phyloP scores from a whole-genome alignment of 2,113 vertebrate genomes.

The Callospermophilus lateralis region DNA sequence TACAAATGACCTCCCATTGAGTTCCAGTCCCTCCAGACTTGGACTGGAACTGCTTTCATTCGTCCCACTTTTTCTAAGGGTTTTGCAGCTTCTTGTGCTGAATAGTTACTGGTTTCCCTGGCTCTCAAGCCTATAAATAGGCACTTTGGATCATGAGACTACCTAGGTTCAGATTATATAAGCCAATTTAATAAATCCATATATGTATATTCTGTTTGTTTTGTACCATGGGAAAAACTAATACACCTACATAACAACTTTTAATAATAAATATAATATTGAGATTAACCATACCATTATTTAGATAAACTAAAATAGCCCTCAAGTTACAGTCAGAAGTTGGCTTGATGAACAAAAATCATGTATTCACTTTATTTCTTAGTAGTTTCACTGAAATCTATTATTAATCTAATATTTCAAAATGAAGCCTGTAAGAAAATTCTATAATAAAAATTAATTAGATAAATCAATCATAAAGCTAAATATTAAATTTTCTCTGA shows the following conservation, averaged over 20 bases:
- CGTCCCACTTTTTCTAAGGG: neutral
- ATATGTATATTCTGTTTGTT: neutral
- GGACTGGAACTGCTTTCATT: neutral
- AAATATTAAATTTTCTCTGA: too few species aligned
- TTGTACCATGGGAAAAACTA: too few species aligned
- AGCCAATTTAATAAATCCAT: neutral
- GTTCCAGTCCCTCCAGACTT: neutral
- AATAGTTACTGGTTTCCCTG: neutral
- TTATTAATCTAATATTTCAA: conserved; percentile 45
- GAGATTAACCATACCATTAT: neutral
- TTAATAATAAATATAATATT: neutral
- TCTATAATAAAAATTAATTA: conserved; percentile 45
- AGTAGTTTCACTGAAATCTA: neutral
- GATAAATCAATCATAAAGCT: neutral
- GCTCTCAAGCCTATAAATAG: neutral
- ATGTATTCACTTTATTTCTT: neutral
- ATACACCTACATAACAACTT: neutral
- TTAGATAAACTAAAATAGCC: conserved; percentile 14
- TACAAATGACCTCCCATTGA: neutral
- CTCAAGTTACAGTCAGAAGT: neutral
- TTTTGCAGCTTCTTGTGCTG: neutral
- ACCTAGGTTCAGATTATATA: neutral
- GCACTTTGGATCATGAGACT: too few species aligned
- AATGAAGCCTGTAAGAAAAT: conserved; percentile 12
- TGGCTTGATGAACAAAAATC: neutral